phyloP scores from a whole-genome alignment of 2,797 vertebrate species.

The Chelon auratus region DNA sequence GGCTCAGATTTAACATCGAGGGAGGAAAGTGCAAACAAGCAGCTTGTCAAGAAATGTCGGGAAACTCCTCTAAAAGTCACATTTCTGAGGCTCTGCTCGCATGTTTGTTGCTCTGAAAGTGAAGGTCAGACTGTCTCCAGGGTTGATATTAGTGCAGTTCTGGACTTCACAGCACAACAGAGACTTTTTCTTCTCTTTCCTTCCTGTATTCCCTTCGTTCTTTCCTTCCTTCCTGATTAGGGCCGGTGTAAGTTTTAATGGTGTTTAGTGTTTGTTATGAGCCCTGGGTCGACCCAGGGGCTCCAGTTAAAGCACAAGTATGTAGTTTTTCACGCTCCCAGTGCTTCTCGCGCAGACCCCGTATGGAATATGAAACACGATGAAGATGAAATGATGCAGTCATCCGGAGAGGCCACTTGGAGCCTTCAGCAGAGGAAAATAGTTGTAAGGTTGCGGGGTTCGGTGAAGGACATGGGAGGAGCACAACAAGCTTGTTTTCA shows the following conservation, averaged over 20 bases:
- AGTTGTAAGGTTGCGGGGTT: conserved; percentile 48
- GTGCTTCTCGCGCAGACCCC: background rate
- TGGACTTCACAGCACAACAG: conserved; percentile 19
- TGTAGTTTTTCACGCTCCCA: conserved; percentile 7
- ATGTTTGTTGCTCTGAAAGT: conserved; percentile 19
- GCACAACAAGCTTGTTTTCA: conserved; percentile 8
- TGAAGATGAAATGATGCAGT: conserved; percentile 40
- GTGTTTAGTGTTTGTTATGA: conserved; percentile 29
- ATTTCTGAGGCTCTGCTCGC: conserved; percentile 11
- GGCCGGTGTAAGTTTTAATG: conserved; percentile 43
- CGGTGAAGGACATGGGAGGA: conserved; percentile 47
- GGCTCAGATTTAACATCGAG: conserved; percentile 2
- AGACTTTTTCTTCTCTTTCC: conserved; percentile 23
- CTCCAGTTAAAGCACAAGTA: conserved; percentile 18
- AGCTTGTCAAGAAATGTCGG: background rate
- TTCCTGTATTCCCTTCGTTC: conserved; percentile 22
- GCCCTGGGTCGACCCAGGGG: conserved; percentile 24
- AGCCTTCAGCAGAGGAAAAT: conserved; percentile 21
- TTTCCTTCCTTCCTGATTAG: conserved; percentile 31
- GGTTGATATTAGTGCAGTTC: conserved; percentile 31
- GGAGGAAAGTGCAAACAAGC: background rate
- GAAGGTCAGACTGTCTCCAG: conserved; percentile 44
- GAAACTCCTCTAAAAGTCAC: background rate
- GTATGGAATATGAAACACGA: conserved; percentile 29
- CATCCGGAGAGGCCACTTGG: conserved; percentile 29